A percentile compares a stretch with the other conserved stretches of the same genome.
Conservation (phyloP, 2,797 vertebrate genomes). For the Phoxinus dragarum region DNA sequence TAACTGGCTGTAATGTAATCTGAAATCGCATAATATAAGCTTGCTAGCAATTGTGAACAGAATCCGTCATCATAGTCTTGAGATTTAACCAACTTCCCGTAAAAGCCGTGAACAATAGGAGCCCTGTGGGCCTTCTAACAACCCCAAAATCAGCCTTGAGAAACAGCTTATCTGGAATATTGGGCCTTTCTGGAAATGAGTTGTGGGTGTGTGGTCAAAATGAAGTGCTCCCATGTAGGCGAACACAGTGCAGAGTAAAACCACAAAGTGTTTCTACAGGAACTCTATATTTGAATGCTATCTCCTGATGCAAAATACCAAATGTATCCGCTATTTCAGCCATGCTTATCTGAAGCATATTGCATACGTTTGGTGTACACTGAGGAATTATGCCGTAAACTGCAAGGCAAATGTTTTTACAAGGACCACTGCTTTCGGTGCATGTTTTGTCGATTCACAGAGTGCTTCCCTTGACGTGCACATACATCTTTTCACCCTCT, state of each 20-base stretch:
- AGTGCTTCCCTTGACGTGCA: constrained; percentile 28
- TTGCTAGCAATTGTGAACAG: neutral
- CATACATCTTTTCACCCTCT: constrained; percentile 20
- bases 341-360: neutral
- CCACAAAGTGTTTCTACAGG: constrained; percentile 59
- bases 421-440: constrained; percentile 24
- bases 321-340: constrained; percentile 18
- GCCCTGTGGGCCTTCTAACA: constrained; percentile 15
- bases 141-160: constrained; percentile 48
- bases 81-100: constrained; percentile 40
- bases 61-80: constrained; percentile 8
- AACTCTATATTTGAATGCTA: constrained; percentile 45
- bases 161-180: constrained; percentile 45
- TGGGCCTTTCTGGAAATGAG: constrained; percentile 42
- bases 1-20: neutral
- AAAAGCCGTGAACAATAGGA: constrained; percentile 30
- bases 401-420: constrained; percentile 18
- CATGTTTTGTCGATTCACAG: constrained; percentile 45
- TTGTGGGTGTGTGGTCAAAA: constrained; percentile 58
- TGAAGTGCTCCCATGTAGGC: constrained; percentile 53
- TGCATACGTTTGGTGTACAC: neutral
- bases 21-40: neutral
- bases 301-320: constrained; percentile 53
- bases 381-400: constrained; percentile 14
- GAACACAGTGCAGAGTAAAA: constrained; percentile 45